Base-by-base conservation (phyloP, 2,113 vertebrate species). In the Cavia aperea region DNA sequence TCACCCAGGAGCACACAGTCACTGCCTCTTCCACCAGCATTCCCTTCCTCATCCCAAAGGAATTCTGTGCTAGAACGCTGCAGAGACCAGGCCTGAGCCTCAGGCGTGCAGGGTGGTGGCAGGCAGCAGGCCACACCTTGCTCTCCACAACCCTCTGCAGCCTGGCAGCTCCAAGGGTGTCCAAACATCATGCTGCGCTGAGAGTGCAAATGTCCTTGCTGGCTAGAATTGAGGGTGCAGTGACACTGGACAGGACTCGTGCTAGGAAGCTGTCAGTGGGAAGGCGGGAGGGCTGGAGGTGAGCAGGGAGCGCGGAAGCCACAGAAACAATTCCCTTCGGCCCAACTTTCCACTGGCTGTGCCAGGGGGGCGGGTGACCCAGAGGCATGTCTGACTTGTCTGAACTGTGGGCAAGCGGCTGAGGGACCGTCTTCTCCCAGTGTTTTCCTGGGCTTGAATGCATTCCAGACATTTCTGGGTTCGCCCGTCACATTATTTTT, bases 301-400 rank as follows among this genome's bases (percentile, higher is more conserved):
- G 88, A 93, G 78, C 90, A 51, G 94, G 81, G 84, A 89, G 63
- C 94, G 63, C 62, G 92, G 86, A 84, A 96, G 95, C 94, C 79
- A 1, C 18, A 94, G 93, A 86, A 94, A 94, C 92, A 95, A 94
- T 81, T 5, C 60, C 72, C 56, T 9, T 0, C 56, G 91, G 96
- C 89, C 82, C 68, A 93, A 95, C 65, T 96, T 96, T 96, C 97
- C 95, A 90, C 56, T 68, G 6, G 2, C 29, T 2, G 4, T 68
- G 86, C 94, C 96, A 96, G 72, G 16, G 24, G 93, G 86, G 91
- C 70, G 68, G 31, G 54, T 62, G 79, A 79, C 83, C 82, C 19
- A 23, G 12, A 7, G 29, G 88, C 92, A 95, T 2, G 62, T 88
- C 96, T 90, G 88, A 95, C 89, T 85, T 62, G 89, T 81, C 94